Percentiles rank a stretch among this genome's conserved stretches.
phyloP scores from a whole-genome alignment of 2,113 vertebrate genomes.

The Naja naja region DNA sequence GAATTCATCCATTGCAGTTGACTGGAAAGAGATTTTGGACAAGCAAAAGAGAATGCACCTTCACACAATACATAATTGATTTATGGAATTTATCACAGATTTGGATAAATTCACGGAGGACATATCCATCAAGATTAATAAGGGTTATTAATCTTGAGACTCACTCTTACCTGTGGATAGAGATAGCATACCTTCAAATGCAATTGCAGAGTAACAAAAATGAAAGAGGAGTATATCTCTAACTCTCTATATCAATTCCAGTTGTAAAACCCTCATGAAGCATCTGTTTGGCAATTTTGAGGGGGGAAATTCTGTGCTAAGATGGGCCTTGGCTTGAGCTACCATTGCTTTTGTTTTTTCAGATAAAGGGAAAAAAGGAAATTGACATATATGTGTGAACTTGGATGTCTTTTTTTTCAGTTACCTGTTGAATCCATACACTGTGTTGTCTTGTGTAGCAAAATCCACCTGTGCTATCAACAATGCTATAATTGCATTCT shows the following conservation, averaged over 20 bases:
- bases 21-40: neutral
- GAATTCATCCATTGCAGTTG: neutral
- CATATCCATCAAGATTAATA: neutral
- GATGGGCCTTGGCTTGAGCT: neutral
- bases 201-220: neutral
- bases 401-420: constrained; percentile 67
- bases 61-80: neutral
- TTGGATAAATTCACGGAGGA: neutral
- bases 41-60: neutral
- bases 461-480: constrained; percentile 95
- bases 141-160: neutral
- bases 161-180: neutral
- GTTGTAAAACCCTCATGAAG: neutral
- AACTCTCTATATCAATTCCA: neutral
- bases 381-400: neutral
- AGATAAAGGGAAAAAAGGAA: neutral
- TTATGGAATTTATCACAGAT: neutral
- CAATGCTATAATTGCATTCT: constrained; percentile 88
- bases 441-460: constrained; percentile 93
- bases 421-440: constrained; percentile 95
- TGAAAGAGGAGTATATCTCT: neutral
- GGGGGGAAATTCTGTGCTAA: neutral
- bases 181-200: neutral
- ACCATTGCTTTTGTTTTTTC: neutral
- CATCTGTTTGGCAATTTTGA: neutral